Evolutionary conservation across 2,113 vertebrate genomes (phyloP), one percentile per base, ranked within the genome.

Genomic region (Ia io): DNA sequence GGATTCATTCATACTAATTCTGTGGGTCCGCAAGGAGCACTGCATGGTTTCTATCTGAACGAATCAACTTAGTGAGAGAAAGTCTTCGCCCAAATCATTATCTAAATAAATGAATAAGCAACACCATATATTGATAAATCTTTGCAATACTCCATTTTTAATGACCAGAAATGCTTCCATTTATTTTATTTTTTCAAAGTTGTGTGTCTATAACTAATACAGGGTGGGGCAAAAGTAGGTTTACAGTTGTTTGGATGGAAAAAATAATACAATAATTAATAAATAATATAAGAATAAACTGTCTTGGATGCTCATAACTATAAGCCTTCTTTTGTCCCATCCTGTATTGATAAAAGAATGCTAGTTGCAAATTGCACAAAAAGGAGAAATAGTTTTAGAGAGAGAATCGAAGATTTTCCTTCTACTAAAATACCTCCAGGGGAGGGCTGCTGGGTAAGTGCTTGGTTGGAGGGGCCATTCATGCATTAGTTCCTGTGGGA

Each of bases 401-500:
- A 53, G 82, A 32, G 9, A 30, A 5, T 2, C 5, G 49, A 69
- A 1, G 18, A 28, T 18, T 59, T 67, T 3, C 11, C 37, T 88
- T 18, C 30, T 35, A 13, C 44, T 32, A 32, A n/a, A n/a, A 49
- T 10, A 1, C 8, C 18, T 37, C 30, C 16, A 16, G n/a, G 6
- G 16, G 32, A 35, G 83, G 32, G 56, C 7, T 42, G 51, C 25
- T 0, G 8, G 18, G 16, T 32, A 1, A 1, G 49, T 23, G 37
- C 63, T 70, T 32, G 1, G 5, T 9, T 3, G 25, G 42, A 25
- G 71, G 56, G 28, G 59, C 3, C 3, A 1, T 32, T 17, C 16
- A 10, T 5, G 40, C 25, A 5, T 6, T 22, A 2, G 9, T 5
- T n/a, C 44, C 44, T 9, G 0, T 1, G 16, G 22, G 51, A 40